These are phyloP conservation scores for Actenoides hombroni DNA, from an alignment of 2,113 vertebrate species.

Conservation along the genomic window DNA sequence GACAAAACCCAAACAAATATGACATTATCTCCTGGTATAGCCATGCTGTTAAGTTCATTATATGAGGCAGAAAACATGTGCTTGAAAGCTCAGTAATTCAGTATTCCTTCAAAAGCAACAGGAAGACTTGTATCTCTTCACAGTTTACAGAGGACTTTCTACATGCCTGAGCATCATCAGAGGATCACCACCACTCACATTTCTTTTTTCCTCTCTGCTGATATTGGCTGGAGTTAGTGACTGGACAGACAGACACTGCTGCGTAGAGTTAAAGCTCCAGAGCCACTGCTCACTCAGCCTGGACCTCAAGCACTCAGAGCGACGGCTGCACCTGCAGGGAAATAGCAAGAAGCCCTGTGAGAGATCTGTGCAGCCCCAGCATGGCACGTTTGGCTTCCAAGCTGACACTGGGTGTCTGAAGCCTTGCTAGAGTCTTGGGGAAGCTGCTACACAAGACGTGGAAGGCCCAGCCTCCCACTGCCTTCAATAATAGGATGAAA, in stretches of 20 bases:
- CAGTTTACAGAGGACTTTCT: background rate
- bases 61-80: background rate
- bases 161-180: background rate
- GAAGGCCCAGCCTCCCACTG: background rate
- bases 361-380: background rate
- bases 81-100: background rate
- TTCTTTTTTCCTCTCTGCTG: slow-evolving; percentile 88
- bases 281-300: slow-evolving; percentile 84
- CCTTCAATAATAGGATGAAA: background rate
- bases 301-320: slow-evolving; percentile 80
- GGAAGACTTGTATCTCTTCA: background rate
- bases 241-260: slow-evolving; percentile 82
- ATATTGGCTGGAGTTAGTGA: slow-evolving; percentile 87
- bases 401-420: background rate
- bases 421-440: background rate
- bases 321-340: slow-evolving; percentile 82
- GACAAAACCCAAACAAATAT: too few relatives aligned
- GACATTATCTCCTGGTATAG: background rate
- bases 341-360: background rate
- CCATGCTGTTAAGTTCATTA: background rate
- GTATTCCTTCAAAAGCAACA: background rate
- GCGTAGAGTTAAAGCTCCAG: slow-evolving; percentile 92
- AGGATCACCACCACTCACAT: slow-evolving; percentile 65
- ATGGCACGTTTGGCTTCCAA: background rate
- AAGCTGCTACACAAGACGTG: background rate